Conservation (phyloP, 2,113 vertebrate species). For the Hepsetus odoe region DNA sequence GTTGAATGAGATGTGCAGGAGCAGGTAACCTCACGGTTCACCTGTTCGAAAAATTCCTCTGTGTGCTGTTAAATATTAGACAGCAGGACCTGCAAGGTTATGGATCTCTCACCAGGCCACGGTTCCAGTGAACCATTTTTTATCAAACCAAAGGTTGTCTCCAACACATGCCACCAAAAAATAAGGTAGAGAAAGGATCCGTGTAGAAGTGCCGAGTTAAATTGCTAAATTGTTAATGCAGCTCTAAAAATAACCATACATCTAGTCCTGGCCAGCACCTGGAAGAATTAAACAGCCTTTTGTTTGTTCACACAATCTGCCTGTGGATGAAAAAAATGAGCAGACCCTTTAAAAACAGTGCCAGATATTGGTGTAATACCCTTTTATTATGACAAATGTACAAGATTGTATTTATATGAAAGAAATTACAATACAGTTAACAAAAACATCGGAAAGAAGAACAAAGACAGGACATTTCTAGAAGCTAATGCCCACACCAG, state of each 20-base stretch:
- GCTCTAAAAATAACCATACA: not conserved
- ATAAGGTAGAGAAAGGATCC: not conserved
- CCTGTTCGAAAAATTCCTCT: no score
- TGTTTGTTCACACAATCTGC: no score
- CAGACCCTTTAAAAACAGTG: not conserved
- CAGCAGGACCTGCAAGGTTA: no score
- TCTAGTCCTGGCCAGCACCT: not conserved
- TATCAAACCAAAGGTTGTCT: no score
- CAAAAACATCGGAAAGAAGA: conserved; percentile 81
- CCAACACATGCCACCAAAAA: not conserved
- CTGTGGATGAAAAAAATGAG: no score
- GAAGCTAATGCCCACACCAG: conserved; percentile 79
- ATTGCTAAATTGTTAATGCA: not conserved
- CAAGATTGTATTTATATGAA: conserved; percentile 93
- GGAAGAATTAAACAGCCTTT: not conserved
- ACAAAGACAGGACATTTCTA: conserved; percentile 80
- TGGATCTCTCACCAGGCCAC: no score
- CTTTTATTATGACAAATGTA: conserved; percentile 98
- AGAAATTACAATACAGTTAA: conserved; percentile 88
- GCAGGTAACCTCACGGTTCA: no score
- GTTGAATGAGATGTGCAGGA: no score
- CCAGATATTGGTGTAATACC: conserved; percentile 58
- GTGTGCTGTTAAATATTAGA: no score
- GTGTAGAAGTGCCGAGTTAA: not conserved
- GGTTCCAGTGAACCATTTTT: no score